Conservation (phyloP, 2,888 invertebrate species). For the Acanthosoma haemorrhoidale region DNA sequence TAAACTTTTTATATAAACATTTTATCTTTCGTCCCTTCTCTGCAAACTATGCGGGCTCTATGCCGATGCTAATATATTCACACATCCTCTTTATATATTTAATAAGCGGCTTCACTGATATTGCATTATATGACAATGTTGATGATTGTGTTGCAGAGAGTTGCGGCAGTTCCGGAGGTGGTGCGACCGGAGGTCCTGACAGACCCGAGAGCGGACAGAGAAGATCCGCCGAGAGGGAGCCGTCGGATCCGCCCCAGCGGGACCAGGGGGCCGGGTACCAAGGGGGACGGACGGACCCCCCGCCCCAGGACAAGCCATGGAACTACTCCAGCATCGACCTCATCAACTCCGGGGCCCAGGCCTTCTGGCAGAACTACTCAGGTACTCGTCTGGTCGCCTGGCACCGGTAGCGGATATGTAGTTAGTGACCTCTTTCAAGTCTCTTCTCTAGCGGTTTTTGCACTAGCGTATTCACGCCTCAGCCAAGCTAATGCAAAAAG, state of each 20-base stretch:
- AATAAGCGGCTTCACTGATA: no score
- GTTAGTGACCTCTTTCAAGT: not conserved
- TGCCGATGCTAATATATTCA: no score
- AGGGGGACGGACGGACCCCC: slow-evolving; percentile 33
- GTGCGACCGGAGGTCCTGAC: slow-evolving; percentile 45
- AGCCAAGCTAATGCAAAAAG: no score
- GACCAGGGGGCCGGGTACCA: slow-evolving; percentile 39
- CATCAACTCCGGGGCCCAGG: slow-evolving; percentile 66
- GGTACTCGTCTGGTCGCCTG: slow-evolving; percentile 54
- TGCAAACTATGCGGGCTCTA: no score
- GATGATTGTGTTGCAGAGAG: slow-evolving; percentile 22
- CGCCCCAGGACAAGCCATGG: slow-evolving; percentile 53
- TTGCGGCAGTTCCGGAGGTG: slow-evolving; percentile 41
- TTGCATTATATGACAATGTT: no score
- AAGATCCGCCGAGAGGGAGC: slow-evolving; percentile 34
- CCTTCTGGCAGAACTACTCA: slow-evolving; percentile 89
- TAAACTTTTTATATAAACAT: no score
- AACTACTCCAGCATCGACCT: slow-evolving; percentile 69
- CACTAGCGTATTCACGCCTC: no score
- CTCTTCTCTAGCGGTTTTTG: not conserved
- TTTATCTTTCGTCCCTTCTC: no score
- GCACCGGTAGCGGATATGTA: not conserved
- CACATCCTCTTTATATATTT: no score
- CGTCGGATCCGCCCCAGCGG: not conserved
- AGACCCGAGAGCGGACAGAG: slow-evolving; percentile 42